Evolutionary conservation across 2,888 invertebrate species (phyloP).

Genomic region (Microctonus brassicae): DNA sequence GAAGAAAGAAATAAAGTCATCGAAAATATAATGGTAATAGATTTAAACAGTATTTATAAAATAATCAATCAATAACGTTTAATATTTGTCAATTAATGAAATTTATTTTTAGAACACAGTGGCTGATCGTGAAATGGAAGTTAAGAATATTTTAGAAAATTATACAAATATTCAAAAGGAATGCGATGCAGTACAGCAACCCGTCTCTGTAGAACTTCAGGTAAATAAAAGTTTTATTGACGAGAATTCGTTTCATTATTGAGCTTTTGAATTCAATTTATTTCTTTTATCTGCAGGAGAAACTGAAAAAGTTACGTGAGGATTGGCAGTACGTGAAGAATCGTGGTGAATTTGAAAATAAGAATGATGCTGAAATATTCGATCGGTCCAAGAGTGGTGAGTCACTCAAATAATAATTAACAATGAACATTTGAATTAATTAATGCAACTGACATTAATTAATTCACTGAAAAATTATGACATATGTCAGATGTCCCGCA

Average conservation of each 20-base stretch:
- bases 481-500: background rate
- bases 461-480: background rate
- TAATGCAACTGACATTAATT: background rate
- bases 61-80: no score
- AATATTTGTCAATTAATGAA: no score
- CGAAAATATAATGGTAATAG: constrained; percentile 69
- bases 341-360: constrained; percentile 51
- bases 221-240: constrained; percentile 65
- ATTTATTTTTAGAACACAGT: constrained; percentile 66
- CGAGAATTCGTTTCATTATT: no score
- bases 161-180: constrained; percentile 76
- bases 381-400: constrained; percentile 50
- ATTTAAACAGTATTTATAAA: no score
- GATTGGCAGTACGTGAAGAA: constrained; percentile 72
- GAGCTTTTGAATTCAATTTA: background rate
- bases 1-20: constrained; percentile 67
- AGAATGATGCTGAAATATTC: constrained; percentile 26
- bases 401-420: constrained; percentile 30
- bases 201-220: constrained; percentile 70
- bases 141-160: constrained; percentile 76
- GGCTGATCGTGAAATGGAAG: constrained; percentile 74
- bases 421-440: background rate
- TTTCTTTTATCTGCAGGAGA: constrained; percentile 66
- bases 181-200: constrained; percentile 70
- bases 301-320: constrained; percentile 71